Percentiles rank a stretch among this genome's conserved stretches.
Evolutionary conservation across 2,113 vertebrate species (phyloP).

Genomic region (Mormoops blainvillei): DNA sequence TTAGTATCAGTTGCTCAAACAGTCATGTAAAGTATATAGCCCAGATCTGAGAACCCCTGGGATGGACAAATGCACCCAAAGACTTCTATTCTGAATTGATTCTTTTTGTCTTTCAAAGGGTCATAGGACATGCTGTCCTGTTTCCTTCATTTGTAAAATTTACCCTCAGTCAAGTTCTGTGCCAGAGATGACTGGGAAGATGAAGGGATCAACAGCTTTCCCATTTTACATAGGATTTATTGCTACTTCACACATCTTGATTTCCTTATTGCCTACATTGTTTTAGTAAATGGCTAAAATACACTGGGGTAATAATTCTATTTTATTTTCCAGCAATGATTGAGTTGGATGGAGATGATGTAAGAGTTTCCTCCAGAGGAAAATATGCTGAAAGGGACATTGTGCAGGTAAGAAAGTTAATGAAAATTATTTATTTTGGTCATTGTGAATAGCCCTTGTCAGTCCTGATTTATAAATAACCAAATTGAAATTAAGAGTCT

Average conservation of each 20-base stretch:
- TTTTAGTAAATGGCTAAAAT: slow-evolving; percentile 8
- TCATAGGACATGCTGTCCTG: not conserved
- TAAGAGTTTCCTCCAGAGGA: slow-evolving; percentile 96
- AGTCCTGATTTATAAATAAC: not conserved
- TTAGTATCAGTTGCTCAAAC: not conserved
- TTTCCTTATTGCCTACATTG: not conserved
- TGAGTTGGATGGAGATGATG: slow-evolving; percentile 95
- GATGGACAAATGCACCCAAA: not conserved
- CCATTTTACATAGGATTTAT: not conserved
- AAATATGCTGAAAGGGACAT: slow-evolving; percentile 96
- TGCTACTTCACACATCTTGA: not conserved
- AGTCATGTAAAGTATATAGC: not conserved
- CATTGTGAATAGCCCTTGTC: not conserved
- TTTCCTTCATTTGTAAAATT: not conserved
- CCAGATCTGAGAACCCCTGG: not conserved
- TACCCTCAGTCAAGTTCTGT: not conserved
- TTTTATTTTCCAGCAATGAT: slow-evolving; percentile 88
- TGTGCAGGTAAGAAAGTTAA: slow-evolving; percentile 89
- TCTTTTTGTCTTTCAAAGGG: not conserved
- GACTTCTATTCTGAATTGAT: no score
- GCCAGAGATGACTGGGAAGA: not conserved
- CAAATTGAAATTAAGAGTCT: not conserved
- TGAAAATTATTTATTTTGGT: not conserved
- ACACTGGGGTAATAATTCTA: not conserved
- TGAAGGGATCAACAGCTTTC: not conserved